Percentiles rank a stretch among this genome's conserved stretches.
These are phyloP conservation scores for Aphelocoma coerulescens DNA, from an alignment of 2,113 vertebrate genomes.

Conservation along the genomic window DNA sequence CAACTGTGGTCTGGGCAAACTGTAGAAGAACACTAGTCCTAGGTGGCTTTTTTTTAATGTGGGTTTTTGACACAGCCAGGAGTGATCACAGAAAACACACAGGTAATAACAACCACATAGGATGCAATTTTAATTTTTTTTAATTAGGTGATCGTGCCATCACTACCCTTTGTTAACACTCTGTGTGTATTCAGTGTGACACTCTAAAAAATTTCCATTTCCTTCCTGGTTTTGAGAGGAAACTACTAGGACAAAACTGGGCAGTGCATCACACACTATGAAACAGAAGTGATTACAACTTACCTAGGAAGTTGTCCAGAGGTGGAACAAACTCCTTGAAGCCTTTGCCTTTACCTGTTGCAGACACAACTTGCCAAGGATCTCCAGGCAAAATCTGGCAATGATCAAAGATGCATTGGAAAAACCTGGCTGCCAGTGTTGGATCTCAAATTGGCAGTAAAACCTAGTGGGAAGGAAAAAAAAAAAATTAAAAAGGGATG, in stretches of 20 bases:
- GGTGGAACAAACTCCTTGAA: conserved; percentile 52
- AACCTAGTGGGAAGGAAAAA: conserved; percentile 2
- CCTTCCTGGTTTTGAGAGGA: not conserved
- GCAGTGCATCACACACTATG: not conserved
- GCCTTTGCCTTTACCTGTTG: conserved; percentile 51
- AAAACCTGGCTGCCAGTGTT: conserved; percentile 62
- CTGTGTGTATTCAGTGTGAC: not conserved
- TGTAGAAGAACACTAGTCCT: not conserved
- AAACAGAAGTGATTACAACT: not conserved
- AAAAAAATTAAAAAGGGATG: not conserved
- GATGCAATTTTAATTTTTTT: not conserved
- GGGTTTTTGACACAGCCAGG: not conserved
- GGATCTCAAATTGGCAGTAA: conserved; percentile 48
- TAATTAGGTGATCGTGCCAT: not conserved
- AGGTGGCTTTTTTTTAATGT: not conserved
- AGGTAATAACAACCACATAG: not conserved
- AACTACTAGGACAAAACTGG: not conserved
- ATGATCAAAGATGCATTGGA: conserved; percentile 55
- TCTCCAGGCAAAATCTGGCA: conserved; percentile 67
- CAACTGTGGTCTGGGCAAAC: not conserved
- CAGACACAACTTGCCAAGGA: conserved; percentile 25
- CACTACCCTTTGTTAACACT: not conserved
- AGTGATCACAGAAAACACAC: not conserved
- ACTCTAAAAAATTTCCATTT: not conserved
- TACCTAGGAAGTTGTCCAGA: conserved; percentile 56